Conservation (phyloP, 2,113 vertebrate species). For the Fregetta grallaria region DNA sequence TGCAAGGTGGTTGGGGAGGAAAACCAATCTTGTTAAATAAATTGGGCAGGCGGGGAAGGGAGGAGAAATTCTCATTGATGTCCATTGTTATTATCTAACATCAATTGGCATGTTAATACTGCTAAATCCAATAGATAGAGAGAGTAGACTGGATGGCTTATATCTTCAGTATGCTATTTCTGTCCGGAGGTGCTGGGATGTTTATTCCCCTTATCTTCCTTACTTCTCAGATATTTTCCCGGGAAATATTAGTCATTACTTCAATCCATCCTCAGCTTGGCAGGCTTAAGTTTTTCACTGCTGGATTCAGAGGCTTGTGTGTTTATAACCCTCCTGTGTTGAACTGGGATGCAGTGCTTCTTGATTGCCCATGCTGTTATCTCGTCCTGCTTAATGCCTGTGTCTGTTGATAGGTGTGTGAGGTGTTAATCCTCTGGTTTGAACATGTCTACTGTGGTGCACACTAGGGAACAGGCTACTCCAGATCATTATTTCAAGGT, state of each 20-base stretch:
- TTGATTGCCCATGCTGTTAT: slow-evolving; percentile 68
- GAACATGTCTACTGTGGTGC: slow-evolving; percentile 31
- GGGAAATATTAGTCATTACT: slow-evolving; percentile 60
- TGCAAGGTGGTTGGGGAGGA: neutral
- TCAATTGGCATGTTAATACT: slow-evolving; percentile 31
- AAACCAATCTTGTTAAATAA: neutral
- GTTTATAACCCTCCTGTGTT: slow-evolving; percentile 58
- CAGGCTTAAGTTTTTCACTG: slow-evolving; percentile 61
- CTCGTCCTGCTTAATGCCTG: slow-evolving; percentile 57
- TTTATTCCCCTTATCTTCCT: slow-evolving; percentile 57
- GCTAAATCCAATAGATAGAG: neutral
- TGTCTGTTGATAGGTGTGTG: slow-evolving; percentile 69
- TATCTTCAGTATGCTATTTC: slow-evolving; percentile 7
- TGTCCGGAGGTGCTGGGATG: slow-evolving; percentile 28
- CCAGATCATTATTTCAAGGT: slow-evolving; percentile 61
- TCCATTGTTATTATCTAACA: neutral
- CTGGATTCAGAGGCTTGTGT: slow-evolving; percentile 56
- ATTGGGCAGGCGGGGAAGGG: neutral
- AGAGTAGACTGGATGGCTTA: neutral
- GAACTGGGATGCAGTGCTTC: slow-evolving; percentile 56
- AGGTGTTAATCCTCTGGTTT: slow-evolving; percentile 66
- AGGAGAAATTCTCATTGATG: slow-evolving; percentile 3
- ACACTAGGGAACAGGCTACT: neutral
- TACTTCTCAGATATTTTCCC: slow-evolving; percentile 38
- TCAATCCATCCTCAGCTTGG: slow-evolving; percentile 56